Base-by-base conservation (phyloP, 92 coral and sea anemone species). In the Siderastrea radians region DNA sequence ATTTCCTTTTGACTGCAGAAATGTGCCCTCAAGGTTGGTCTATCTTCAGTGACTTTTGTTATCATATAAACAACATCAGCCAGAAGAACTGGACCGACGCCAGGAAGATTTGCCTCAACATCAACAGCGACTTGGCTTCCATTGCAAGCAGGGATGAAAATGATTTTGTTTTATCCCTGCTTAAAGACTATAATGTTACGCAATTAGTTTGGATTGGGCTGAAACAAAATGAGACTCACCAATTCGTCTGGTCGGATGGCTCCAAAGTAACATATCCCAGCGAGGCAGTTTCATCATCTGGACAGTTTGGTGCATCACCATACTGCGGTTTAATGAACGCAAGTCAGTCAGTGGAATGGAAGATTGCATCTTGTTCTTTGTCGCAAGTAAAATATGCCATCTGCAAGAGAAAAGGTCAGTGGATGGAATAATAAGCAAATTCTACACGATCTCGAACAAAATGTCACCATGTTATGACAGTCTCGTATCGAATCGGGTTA, bases 61-160 rank as follows among this genome's bases (percentile, higher is more conserved):
- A 75, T 51, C 61, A 12, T 26, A 10, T 38, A 15, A 26, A 26
- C 38, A 26, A 26, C 38, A 26, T 26, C 38, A 26, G 38, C 38
- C 38, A 26, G 38, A 26, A 26, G 64, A 75, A 75, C 49, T 75
- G 79, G 79, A 75, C 2, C 11, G 26, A 75, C 0, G 65, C 65
- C 12, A 38, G 66, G n/a, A n/a, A 57, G 47, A 54, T 17, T 9
- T 75, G 79, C 10, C 43, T 75, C 50, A 75, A 75, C 55, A 12
- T 53, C 63, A 75, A 75, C 79, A 57, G 79, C 17, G 79, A 75
- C 52, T 55, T 75, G 61, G 50, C 44, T 10, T 75, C 79, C 6
- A 55, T 75, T 75, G 44, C 60, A 17, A 75, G 48, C 8, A n/a
- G 55, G 50, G 66, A 38, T 3, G 79, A 75, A 44, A 6, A 19